Conservation (phyloP, 2,888 invertebrate genomes). For the Drosophila paranaensis region DNA sequence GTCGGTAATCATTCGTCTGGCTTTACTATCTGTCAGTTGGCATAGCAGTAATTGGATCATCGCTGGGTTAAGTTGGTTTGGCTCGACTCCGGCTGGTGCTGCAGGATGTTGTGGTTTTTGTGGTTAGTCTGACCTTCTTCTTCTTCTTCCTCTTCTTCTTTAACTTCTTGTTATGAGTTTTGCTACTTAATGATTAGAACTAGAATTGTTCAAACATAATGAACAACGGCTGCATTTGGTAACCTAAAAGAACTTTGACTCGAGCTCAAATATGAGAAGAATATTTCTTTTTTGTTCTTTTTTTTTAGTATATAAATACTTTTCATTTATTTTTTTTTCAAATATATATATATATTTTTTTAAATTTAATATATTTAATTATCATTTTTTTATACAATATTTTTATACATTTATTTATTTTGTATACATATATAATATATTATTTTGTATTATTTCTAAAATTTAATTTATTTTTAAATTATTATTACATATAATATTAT, state of each 20-base stretch:
- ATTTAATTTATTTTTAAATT: not conserved
- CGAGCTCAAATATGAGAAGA: not conserved
- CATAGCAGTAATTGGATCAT: constrained; percentile 53
- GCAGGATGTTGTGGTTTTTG: constrained; percentile 73
- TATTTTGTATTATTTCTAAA: not conserved
- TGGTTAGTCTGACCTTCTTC: constrained; percentile 42
- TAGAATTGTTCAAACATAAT: constrained; percentile 6
- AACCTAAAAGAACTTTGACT: no score
- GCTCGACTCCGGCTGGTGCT: not conserved
- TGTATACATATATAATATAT: not conserved
- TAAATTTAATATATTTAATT: not conserved
- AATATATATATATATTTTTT: no score
- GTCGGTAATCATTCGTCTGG: constrained; percentile 35
- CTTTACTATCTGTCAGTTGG: constrained; percentile 44
- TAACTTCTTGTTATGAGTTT: not conserved
- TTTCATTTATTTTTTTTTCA: not conserved
- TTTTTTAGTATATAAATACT: not conserved
- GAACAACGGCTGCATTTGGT: not conserved
- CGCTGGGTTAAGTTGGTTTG: constrained; percentile 1
- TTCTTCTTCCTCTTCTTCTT: not conserved
- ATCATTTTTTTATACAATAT: not conserved
- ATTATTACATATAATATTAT: not conserved
- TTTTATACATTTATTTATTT: not conserved
- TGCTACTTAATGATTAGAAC: constrained; percentile 28
- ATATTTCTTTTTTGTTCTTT: not conserved